Conservation (phyloP, 2,113 vertebrate genomes). For the Onychostoma macrolepis region DNA sequence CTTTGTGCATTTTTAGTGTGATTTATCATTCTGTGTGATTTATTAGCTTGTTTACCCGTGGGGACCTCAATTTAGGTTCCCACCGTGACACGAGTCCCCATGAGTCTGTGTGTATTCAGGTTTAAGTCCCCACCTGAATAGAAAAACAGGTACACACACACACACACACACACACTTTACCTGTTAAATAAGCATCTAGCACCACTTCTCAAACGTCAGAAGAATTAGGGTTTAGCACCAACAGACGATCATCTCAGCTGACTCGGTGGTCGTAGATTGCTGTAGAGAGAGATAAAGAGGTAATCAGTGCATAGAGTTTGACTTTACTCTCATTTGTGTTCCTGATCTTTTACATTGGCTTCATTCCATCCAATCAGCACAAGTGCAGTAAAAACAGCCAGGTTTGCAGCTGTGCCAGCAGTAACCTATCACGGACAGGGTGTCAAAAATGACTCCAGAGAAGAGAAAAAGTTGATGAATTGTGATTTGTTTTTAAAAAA, state of each 20-base stretch:
- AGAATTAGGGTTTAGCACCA: slow-evolving; percentile 62
- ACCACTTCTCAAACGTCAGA: slow-evolving; percentile 61
- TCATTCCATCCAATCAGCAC: not conserved
- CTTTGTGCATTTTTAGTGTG: too few relatives aligned
- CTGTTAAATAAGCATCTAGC: slow-evolving; percentile 69
- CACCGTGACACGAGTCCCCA: too few relatives aligned
- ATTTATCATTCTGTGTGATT: too few relatives aligned
- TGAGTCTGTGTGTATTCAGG: too few relatives aligned
- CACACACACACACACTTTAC: slow-evolving; percentile 48
- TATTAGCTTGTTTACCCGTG: too few relatives aligned
- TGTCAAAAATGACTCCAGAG: not conserved
- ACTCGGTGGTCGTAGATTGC: slow-evolving; percentile 63
- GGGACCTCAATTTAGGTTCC: too few relatives aligned
- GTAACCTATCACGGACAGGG: not conserved
- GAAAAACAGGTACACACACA: too few relatives aligned
- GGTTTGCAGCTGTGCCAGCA: not conserved
- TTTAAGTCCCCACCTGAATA: too few relatives aligned
- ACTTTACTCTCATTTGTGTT: not conserved
- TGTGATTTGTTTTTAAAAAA: not conserved
- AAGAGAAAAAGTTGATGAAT: not conserved
- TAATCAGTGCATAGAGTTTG: not conserved
- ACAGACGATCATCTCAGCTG: slow-evolving; percentile 68
- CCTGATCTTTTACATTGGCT: not conserved
- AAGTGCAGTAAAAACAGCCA: not conserved
- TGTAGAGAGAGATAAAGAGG: slow-evolving; percentile 32